Evolutionary conservation across 2,797 vertebrate genomes (phyloP).

Genomic region (Mormyrus proboscirostris): DNA sequence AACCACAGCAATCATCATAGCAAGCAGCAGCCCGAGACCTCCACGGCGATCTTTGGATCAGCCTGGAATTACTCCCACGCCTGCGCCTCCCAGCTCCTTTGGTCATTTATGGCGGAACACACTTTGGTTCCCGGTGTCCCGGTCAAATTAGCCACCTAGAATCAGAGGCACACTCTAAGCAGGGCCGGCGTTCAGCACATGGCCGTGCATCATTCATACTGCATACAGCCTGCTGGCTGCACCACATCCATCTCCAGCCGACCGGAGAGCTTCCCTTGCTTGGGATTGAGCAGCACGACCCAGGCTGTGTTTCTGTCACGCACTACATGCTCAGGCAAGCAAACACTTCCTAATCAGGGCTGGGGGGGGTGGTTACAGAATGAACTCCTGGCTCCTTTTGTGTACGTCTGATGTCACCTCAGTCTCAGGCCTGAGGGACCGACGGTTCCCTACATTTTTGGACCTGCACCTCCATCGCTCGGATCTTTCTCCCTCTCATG

Average conservation of each 20-base stretch:
- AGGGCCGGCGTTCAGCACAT: not conserved
- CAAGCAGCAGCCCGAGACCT: not conserved
- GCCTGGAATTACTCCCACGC: not conserved
- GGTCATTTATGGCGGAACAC: not conserved
- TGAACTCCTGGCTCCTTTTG: constrained; percentile 28
- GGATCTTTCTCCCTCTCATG: not conserved
- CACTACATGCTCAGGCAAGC: not conserved
- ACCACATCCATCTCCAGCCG: not conserved
- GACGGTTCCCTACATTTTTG: not conserved
- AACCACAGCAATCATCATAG: not conserved
- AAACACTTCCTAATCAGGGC: constrained; percentile 32
- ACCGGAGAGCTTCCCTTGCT: not conserved
- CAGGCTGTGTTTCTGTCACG: not conserved
- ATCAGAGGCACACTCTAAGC: not conserved
- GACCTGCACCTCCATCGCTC: not conserved
- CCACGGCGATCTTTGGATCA: not conserved
- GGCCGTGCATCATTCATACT: not conserved
- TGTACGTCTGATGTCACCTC: not conserved
- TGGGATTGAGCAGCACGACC: not conserved
- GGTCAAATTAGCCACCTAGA: constrained; percentile 6
- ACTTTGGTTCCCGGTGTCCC: not conserved
- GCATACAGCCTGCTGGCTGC: not conserved
- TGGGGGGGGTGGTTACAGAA: not conserved
- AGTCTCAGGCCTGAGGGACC: not conserved
- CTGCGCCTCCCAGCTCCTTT: no score